Percentiles rank a stretch among this genome's conserved stretches.
Conservation (phyloP, 2,888 invertebrate genomes). For the Monoplex corrugatus region DNA sequence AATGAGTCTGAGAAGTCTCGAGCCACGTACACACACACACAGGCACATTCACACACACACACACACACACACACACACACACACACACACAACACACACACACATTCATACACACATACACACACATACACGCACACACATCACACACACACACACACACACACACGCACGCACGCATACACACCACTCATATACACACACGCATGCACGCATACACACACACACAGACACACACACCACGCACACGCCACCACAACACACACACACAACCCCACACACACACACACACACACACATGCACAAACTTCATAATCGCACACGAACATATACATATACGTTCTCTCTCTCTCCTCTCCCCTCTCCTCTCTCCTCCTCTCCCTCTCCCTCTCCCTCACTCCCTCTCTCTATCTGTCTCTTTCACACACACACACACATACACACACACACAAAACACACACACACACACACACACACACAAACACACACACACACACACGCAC, state of each 20-base stretch:
- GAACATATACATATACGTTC: background rate
- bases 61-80: no score
- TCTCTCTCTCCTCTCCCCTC: no score
- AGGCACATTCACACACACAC: no score
- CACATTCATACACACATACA: no score
- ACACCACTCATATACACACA: background rate
- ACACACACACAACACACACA: no score
- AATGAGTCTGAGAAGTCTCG: no score
- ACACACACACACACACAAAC: background rate
- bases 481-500: background rate
- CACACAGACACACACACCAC: background rate
- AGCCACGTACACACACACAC: no score
- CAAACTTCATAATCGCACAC: background rate
- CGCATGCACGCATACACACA: background rate
- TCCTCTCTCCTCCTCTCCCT: background rate
- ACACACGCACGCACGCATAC: background rate
- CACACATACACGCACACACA: background rate
- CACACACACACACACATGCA: background rate
- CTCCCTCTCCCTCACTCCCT: background rate
- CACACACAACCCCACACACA: background rate
- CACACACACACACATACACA: background rate
- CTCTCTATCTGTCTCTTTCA: conserved; percentile 5
- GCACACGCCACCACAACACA: background rate
- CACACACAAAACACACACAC: no score
- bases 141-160: background rate